Evolutionary conservation across 2,797 vertebrate genomes (phyloP).

Genomic region (Tinamus major): DNA sequence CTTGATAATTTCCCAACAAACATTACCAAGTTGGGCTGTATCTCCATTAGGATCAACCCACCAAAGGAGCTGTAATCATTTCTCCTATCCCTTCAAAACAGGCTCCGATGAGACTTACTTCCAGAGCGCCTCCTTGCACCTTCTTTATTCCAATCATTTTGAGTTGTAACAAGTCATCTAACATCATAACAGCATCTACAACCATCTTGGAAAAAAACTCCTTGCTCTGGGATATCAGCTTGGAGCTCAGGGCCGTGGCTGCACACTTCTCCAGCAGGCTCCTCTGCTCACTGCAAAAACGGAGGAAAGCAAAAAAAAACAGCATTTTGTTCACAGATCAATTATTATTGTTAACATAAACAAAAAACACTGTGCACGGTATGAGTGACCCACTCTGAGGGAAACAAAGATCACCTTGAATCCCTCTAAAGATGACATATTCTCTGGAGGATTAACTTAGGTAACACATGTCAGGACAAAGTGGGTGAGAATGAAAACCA

Average conservation of each 20-base stretch:
- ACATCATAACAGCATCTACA: conserved; percentile 93
- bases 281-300: conserved; percentile 85
- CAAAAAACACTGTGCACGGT: rapidly evolving
- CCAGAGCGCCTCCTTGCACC: conserved; percentile 94
- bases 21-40: background rate
- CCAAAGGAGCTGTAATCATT: rapidly evolving
- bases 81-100: background rate
- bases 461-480: rapidly evolving
- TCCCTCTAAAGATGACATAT: background rate
- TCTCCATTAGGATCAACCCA: background rate
- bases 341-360: too few species aligned
- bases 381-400: rapidly evolving
- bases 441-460: rapidly evolving
- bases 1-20: background rate
- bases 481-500: background rate
- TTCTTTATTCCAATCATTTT: conserved; percentile 99
- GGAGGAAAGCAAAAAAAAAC: background rate
- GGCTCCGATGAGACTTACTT: conserved; percentile 78
- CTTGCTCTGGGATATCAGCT: conserved; percentile 94
- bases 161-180: conserved; percentile 93
- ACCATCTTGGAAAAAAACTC: conserved; percentile 95
- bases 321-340: background rate
- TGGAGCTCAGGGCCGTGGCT: conserved; percentile 95
- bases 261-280: conserved; percentile 93
- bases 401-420: background rate